phyloP scores from a whole-genome alignment of 2,888 invertebrate genomes.

The Silvanus unidentatus region DNA sequence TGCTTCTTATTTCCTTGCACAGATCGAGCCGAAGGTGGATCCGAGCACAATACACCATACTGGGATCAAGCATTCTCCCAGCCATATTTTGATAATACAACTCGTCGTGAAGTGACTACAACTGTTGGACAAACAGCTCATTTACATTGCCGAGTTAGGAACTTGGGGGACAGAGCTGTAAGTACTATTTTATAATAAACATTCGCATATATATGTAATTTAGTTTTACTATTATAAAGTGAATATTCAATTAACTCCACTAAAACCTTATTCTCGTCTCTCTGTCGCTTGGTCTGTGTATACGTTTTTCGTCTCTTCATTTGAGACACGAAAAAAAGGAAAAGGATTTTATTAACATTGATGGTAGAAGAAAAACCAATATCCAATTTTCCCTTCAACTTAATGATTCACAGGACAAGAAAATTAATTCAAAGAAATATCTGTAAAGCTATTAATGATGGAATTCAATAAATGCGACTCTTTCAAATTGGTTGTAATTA shows the following conservation, averaged over 20 bases:
- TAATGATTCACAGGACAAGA: too few species aligned
- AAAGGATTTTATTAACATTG: conserved; percentile 2
- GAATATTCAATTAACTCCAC: too few species aligned
- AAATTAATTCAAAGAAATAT: too few species aligned
- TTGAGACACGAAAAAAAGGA: too few species aligned
- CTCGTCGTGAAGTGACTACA: conserved; percentile 75
- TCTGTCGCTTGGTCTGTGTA: too few species aligned
- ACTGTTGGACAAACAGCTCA: conserved; percentile 83
- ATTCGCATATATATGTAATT: too few species aligned
- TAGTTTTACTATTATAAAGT: too few species aligned
- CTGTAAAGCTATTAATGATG: too few species aligned
- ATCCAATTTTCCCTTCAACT: conserved; percentile 5
- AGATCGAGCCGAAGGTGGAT: conserved; percentile 36
- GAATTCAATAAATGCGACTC: too few species aligned
- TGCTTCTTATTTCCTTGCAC: conserved; percentile 26
- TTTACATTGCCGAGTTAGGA: conserved; percentile 78
- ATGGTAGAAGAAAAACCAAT: conserved; percentile 13
- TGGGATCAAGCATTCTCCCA: conserved; percentile 70
- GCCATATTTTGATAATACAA: conserved; percentile 85
- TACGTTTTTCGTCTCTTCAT: too few species aligned
- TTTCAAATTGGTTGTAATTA: too few species aligned
- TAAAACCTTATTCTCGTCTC: too few species aligned
- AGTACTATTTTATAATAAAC: conserved; percentile 43
- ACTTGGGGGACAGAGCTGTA: conserved; percentile 84
- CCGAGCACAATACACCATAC: conserved; percentile 39